Percentiles rank a stretch among this genome's conserved stretches.
Conservation (phyloP, 2,888 invertebrate species). For the Odontocolon sp. region DNA sequence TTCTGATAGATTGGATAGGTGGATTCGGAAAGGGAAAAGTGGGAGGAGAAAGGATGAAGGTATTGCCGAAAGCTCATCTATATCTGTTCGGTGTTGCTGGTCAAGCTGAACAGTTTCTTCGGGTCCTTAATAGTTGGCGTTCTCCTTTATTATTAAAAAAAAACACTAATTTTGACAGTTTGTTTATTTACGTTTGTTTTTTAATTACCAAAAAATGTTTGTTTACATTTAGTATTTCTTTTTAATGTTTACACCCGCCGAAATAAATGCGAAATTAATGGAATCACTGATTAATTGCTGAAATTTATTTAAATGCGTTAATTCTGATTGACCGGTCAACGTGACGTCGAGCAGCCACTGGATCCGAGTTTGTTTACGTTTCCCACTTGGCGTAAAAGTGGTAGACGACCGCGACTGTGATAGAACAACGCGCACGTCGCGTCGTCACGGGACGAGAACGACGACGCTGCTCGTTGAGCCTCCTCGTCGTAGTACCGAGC, state of each 20-base stretch:
- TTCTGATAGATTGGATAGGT: slow-evolving; percentile 57
- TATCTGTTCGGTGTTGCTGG: slow-evolving; percentile 43
- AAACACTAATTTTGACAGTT: too few species aligned
- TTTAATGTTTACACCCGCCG: too few species aligned
- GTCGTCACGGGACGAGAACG: background rate
- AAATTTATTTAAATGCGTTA: background rate
- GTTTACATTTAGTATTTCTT: too few species aligned
- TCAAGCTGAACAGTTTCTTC: too few species aligned
- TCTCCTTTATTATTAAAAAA: background rate
- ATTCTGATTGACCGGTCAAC: background rate
- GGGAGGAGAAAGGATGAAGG: background rate
- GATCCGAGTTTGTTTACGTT: slow-evolving; percentile 9
- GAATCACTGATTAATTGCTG: too few species aligned
- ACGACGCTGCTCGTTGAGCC: background rate
- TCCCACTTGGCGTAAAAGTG: background rate
- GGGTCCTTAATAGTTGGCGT: background rate
- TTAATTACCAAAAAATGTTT: too few species aligned
- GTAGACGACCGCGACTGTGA: slow-evolving; percentile 36
- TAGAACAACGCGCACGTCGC: background rate
- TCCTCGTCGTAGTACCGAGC: background rate
- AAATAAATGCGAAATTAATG: too few species aligned
- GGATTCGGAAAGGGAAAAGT: slow-evolving; percentile 13
- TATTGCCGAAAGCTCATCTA: slow-evolving; percentile 45
- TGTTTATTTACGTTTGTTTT: too few species aligned
- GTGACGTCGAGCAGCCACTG: background rate